phyloP scores from a whole-genome alignment of 2,797 vertebrate species.

The Margarornis squamiger region DNA sequence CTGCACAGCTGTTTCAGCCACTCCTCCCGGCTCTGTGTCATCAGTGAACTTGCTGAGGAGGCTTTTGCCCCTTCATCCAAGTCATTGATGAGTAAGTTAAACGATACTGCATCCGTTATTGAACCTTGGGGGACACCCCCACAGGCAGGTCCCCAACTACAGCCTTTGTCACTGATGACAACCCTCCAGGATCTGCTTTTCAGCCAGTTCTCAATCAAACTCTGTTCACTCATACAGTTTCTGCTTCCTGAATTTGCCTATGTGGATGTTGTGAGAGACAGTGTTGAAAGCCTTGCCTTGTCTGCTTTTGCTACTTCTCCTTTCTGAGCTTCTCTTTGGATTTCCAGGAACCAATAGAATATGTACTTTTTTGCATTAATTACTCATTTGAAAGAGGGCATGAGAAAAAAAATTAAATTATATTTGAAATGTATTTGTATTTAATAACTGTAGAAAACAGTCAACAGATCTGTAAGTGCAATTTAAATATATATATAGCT shows the following conservation, averaged over 20 bases:
- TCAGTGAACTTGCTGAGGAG: not conserved
- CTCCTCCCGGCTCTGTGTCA: not conserved
- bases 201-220: not conserved
- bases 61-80: not conserved
- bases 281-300: not conserved
- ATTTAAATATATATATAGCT: not conserved
- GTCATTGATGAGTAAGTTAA: not conserved
- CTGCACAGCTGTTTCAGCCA: too few relatives aligned
- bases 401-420: not conserved
- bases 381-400: not conserved
- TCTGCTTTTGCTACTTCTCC: not conserved
- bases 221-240: not conserved
- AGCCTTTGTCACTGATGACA: not conserved
- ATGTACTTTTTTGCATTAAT: not conserved
- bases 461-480: not conserved
- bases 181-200: not conserved
- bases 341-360: not conserved
- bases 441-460: not conserved
- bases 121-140: not conserved
- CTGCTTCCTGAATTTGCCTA: not conserved
- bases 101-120: not conserved
- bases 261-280: not conserved
- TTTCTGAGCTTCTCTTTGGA: not conserved
- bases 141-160: not conserved
- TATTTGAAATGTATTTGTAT: not conserved